Evolutionary conservation across 2,113 vertebrate species (phyloP).

Genomic region (Megaleporinus macrocephalus): DNA sequence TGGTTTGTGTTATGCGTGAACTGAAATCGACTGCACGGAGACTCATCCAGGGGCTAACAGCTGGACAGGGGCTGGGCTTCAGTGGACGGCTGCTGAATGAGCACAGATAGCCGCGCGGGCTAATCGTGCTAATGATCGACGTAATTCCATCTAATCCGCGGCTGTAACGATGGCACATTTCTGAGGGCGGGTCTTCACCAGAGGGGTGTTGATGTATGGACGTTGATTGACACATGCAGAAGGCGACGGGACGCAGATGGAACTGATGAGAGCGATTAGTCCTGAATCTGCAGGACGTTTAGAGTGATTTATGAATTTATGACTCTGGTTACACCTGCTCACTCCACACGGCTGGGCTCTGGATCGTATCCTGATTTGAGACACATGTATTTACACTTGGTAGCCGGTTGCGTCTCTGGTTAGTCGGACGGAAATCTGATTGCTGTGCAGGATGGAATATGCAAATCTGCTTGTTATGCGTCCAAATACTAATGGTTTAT

Average conservation of each 20-base stretch:
- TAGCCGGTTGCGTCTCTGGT: no score
- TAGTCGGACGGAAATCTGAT: no score
- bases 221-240: neutral
- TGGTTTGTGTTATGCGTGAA: slow-evolving; percentile 17
- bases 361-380: no score
- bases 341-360: no score
- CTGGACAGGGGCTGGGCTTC: slow-evolving; percentile 13
- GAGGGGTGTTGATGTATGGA: neutral
- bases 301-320: no score
- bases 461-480: no score
- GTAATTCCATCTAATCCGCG: slow-evolving; percentile 69
- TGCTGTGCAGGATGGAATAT: no score
- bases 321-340: no score
- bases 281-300: neutral
- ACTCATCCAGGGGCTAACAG: slow-evolving; percentile 17
- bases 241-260: no score
- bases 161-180: slow-evolving; percentile 60
- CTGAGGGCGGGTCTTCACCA: slow-evolving; percentile 29
- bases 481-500: no score
- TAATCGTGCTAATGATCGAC: slow-evolving; percentile 60
- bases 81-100: slow-evolving; percentile 32
- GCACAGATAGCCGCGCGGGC: slow-evolving; percentile 37
- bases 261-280: neutral
- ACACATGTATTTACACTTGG: no score
- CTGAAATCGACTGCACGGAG: neutral